Evolutionary conservation across 2,113 vertebrate species (phyloP).

Genomic region (Peromyscus maniculatus): DNA sequence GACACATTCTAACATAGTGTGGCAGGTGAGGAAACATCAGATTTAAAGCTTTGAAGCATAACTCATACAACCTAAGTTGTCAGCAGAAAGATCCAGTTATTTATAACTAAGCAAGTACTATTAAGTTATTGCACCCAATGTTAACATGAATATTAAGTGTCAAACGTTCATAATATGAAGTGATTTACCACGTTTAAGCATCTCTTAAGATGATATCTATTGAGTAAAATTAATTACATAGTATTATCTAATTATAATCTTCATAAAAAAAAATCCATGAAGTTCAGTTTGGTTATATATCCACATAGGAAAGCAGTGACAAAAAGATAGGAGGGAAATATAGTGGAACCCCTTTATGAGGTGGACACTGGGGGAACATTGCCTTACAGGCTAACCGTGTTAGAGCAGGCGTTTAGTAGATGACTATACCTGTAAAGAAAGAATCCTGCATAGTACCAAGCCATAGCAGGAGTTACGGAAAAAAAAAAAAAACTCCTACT

Average conservation of each 20-base stretch:
- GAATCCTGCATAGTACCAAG: conserved; percentile 66
- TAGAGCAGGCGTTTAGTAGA: conserved; percentile 37
- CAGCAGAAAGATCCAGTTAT: conserved; percentile 90
- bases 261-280: conserved; percentile 64
- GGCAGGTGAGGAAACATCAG: conserved; percentile 91
- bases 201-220: conserved; percentile 78
- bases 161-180: conserved; percentile 79
- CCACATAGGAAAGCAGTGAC: conserved; percentile 56
- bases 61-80: conserved; percentile 92
- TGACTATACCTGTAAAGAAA: conserved; percentile 41
- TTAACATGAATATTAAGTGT: conserved; percentile 82
- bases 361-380: conserved; percentile 46
- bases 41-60: conserved; percentile 92
- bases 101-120: conserved; percentile 82
- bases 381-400: conserved; percentile 79
- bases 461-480: conserved; percentile 55
- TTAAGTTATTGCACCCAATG: conserved; percentile 85
- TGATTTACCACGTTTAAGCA: conserved; percentile 78
- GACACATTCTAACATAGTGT: conserved; percentile 93
- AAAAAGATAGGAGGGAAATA: conserved; percentile 52
- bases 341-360: conserved; percentile 38
- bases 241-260: conserved; percentile 77
- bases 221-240: conserved; percentile 78
- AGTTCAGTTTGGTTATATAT: conserved; percentile 78
- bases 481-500: conserved; percentile 62